A percentile compares a stretch with the other conserved stretches of the same genome.
phyloP scores from a whole-genome alignment of 2,888 invertebrate genomes.

The Eilema griseolum region DNA sequence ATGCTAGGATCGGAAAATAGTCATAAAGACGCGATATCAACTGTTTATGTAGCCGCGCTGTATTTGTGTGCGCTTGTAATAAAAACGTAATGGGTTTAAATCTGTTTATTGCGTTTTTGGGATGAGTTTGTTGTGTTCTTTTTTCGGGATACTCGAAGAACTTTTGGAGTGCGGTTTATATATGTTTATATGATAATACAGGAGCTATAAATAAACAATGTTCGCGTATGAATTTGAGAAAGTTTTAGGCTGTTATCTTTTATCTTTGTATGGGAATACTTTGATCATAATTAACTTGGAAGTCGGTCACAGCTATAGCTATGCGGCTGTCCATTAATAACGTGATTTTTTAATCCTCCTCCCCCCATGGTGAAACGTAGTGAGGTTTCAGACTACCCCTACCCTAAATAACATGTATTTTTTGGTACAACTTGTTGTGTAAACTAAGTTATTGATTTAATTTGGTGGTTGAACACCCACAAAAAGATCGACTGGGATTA shows the following conservation, averaged over 20 bases:
- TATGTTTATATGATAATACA: not conserved
- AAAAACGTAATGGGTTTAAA: constrained; percentile 48
- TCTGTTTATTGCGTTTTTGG: constrained; percentile 50
- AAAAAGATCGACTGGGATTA: too few species aligned
- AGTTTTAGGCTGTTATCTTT: not conserved
- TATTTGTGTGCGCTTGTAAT: constrained; percentile 49
- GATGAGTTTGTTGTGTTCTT: constrained; percentile 28
- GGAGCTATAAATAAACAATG: constrained; percentile 5
- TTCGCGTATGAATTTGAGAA: not conserved
- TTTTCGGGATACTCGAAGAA: constrained; percentile 21
- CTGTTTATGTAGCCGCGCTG: constrained; percentile 63
- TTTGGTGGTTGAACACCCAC: too few species aligned
- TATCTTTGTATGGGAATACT: not conserved
- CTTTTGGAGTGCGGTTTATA: constrained; percentile 22
- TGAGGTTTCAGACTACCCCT: too few species aligned
- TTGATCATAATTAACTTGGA: not conserved
- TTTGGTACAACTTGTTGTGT: too few species aligned
- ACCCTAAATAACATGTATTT: too few species aligned
- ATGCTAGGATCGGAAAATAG: constrained; percentile 68
- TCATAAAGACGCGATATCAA: constrained; percentile 74
- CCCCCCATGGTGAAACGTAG: too few species aligned
- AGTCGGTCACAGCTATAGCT: not conserved
- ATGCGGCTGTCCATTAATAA: not conserved
- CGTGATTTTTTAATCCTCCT: too few species aligned
- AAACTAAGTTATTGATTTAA: too few species aligned